Base-by-base conservation (phyloP, 2,888 invertebrate genomes). In the Tholera decimalis region DNA sequence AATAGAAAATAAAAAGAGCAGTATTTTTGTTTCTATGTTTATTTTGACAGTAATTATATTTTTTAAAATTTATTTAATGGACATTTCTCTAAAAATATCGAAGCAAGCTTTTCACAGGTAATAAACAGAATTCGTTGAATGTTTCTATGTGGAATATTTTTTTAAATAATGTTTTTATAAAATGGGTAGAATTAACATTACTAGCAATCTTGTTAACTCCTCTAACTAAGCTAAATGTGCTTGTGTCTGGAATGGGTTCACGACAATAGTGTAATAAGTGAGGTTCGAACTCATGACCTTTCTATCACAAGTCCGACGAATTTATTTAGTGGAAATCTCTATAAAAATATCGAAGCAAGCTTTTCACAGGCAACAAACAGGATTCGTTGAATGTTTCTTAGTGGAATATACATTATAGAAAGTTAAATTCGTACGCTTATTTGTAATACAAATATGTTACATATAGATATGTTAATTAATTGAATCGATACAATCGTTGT, bases 381-480 rank as follows among this genome's bases (percentile, higher is more conserved):
- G 18, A 26, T 46, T 35, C 22, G 20, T 11, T 7, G 43, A 44
- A 58, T 3, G 28, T 64, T 43, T 35, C 13, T 13, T 44, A 62
- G 57, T 63, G 54, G 44, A 77, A 77, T 77, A 73, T 73, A 67
- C 73, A 73, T 69, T 75, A 60, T 68, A 72, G 82, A 80, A 82
- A 80, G 80, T 63, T 22, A 73, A 71, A 44, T 77, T 35, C 61
- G 50, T 71, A 55, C 24, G 69, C 39, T 78, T 65, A 79, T 79
- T 84, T 75, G 82, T 73, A 69, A 60, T 73, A 82, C 76, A 77
- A 79, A 80, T 73, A 80, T 82, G 82, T 72, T 73, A 80, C 83
- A 82, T 81, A 85, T 83, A 83, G 74, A 83, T 85, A 86, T 87
- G 83, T 85, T 89, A 90, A 91, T 91, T 91, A 91, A 90, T 91